Evolutionary conservation across 1,140 invertebrate species (phyloP).

Genomic region (Proctacanthus coquilletti): DNA sequence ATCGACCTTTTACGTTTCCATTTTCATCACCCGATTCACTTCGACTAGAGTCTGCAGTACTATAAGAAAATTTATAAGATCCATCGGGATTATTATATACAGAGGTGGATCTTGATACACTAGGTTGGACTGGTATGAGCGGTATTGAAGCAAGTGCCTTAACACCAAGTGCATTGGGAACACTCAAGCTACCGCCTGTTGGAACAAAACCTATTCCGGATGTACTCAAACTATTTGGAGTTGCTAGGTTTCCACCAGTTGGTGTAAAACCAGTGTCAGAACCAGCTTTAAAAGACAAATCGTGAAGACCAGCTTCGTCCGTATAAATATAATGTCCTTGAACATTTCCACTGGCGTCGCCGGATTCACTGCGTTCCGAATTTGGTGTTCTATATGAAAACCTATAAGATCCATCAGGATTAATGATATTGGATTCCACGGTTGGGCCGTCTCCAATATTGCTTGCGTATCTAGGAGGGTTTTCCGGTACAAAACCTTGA

Average conservation of each 20-base stretch:
- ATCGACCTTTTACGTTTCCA: conserved; percentile 49
- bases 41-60: conserved; percentile 40
- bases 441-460: neutral
- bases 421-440: too few species aligned
- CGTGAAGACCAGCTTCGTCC: conserved; percentile 34
- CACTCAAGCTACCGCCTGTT: conserved; percentile 21
- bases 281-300: conserved; percentile 20
- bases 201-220: conserved; percentile 22
- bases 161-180: too few species aligned
- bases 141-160: too few species aligned
- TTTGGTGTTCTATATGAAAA: conserved; percentile 31
- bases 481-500: conserved; percentile 6
- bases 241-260: conserved; percentile 20
- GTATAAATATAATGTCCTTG: conserved; percentile 23
- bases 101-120: neutral
- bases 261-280: conserved; percentile 22
- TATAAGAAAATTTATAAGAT: conserved; percentile 11
- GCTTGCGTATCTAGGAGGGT: neutral
- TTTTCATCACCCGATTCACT: conserved; percentile 48
- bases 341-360: neutral
- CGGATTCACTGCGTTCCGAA: conserved; percentile 39
- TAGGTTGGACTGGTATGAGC: neutral
- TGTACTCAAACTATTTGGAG: too few species aligned
- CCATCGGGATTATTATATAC: conserved; percentile 1
- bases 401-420: too few species aligned